Base-by-base conservation (phyloP, 2,888 invertebrate species). In the Acanthosoma haemorrhoidale region DNA sequence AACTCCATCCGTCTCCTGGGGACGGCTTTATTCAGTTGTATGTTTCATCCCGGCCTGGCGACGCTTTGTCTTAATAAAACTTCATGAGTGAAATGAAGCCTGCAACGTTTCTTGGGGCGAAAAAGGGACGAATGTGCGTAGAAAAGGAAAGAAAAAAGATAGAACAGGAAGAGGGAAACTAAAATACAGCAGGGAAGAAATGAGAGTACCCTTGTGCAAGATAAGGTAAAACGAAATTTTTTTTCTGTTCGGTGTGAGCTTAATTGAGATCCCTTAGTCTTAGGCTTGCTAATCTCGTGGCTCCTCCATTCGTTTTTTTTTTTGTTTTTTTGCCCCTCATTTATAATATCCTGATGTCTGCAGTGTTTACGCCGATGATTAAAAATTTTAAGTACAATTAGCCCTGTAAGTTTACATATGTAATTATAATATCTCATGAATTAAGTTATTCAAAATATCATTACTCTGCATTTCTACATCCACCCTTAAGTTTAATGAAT, bases 241-340 rank as follows among this genome's bases (percentile, higher is more conserved):
- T 51, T 51, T 51, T 51, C 4, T 5, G 21, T 51, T 51, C 25
- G 51, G 29, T 25, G 29, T 25, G 51, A 51, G 51, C 51, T 51
- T 51, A 51, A 51, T 51, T 51, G 51, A 51, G 51, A 51, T 51
- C 51, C 51, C 51, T 51, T 51, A 51, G 51, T 51, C 51, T 51
- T 51, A 25, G n/a, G 51, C 51, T 51, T 21, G 29, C 51, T 51
- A 51, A 51, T 51, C 51, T 51, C 25, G 25, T 51, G 29, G 29
- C 51, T 51, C 29, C 29, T 51, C 29, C 51, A 25, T n/a, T 25
- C 51, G 21, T 25, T 51, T 21, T 51, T 51, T 51, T 51, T 25
- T 51, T 13, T 51, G 51, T 51, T 25, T 51, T 51, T n/a, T n/a
- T n/a, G n/a, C n/a, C n/a, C n/a, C 51, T 21, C 51, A 51, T 51